phyloP scores from a whole-genome alignment of 2,797 vertebrate species.

The Centropyge bicolor region DNA sequence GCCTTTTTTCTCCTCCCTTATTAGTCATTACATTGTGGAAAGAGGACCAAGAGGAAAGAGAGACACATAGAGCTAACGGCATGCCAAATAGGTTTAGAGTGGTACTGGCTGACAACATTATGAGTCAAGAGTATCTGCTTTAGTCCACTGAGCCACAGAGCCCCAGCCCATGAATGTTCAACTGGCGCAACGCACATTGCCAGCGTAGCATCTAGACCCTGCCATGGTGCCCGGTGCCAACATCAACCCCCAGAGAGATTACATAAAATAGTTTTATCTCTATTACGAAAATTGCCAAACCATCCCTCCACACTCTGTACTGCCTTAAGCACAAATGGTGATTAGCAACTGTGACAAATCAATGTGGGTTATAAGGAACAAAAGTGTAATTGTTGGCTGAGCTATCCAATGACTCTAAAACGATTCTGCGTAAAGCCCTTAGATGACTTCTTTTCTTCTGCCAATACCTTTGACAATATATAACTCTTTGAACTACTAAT shows the following conservation, averaged over 20 bases:
- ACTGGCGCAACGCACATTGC: conserved; percentile 64
- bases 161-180: conserved; percentile 74
- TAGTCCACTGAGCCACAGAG: conserved; percentile 70
- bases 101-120: conserved; percentile 72
- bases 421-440: conserved; percentile 3
- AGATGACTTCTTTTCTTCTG: conserved; percentile 41
- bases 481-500: conserved; percentile 51
- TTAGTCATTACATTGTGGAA: conserved; percentile 50
- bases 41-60: conserved; percentile 37
- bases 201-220: conserved; percentile 61
- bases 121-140: conserved; percentile 78
- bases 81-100: conserved; percentile 75
- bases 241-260: conserved; percentile 70
- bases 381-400: conserved; percentile 58
- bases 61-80: conserved; percentile 53
- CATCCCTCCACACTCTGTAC: conserved; percentile 55
- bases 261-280: conserved; percentile 75
- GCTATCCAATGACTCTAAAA: conserved; percentile 29
- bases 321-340: conserved; percentile 57
- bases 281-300: conserved; percentile 68
- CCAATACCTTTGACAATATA: conserved; percentile 50
- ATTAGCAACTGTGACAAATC: conserved; percentile 69
- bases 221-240: conserved; percentile 63
- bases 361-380: conserved; percentile 53
- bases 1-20: conserved; percentile 40